Percentiles rank a stretch among this genome's conserved stretches.
Evolutionary conservation across 2,797 vertebrate genomes (phyloP).

Genomic region (Typhlichthys eigenmanni): DNA sequence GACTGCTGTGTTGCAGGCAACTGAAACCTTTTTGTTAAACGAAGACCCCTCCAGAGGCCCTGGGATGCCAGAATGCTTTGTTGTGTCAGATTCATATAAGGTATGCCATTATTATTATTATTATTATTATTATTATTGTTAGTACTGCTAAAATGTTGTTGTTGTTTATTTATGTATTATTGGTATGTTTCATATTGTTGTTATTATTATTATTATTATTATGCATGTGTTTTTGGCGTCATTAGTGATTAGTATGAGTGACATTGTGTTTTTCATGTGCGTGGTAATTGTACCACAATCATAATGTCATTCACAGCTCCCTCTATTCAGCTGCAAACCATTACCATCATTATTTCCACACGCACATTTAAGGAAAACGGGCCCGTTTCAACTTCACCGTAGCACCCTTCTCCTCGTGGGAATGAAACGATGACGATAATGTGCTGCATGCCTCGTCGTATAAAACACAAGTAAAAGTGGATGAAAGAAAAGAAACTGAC

Average conservation of each 20-base stretch:
- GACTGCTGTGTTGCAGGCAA: constrained; percentile 78
- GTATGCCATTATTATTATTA: constrained; percentile 64
- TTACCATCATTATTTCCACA: constrained; percentile 84
- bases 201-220: constrained; percentile 52
- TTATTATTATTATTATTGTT: constrained; percentile 16
- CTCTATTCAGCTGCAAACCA: constrained; percentile 81
- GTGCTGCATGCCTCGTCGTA: constrained; percentile 54
- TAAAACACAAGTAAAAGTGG: constrained; percentile 43
- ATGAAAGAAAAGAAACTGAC: constrained; percentile 14
- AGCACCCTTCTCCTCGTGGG: constrained; percentile 61
- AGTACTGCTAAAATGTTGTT: constrained; percentile 33
- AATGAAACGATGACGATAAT: constrained; percentile 70
- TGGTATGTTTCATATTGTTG: constrained; percentile 54
- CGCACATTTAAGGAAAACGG: constrained; percentile 52
- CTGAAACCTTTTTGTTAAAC: constrained; percentile 83
- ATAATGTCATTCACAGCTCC: constrained; percentile 82
- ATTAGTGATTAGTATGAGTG: constrained; percentile 71
- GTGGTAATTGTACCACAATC: constrained; percentile 78
- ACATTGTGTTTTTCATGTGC: constrained; percentile 75
- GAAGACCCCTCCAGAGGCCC: constrained; percentile 83
- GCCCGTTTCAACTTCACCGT: constrained; percentile 60
- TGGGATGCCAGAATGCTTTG: constrained; percentile 85
- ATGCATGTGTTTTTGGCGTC: constrained; percentile 72
- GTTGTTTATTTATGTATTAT: constrained; percentile 49
- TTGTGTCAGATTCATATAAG: constrained; percentile 86